Conservation (phyloP, 2,797 vertebrate species). For the Eospalax fontanierii region DNA sequence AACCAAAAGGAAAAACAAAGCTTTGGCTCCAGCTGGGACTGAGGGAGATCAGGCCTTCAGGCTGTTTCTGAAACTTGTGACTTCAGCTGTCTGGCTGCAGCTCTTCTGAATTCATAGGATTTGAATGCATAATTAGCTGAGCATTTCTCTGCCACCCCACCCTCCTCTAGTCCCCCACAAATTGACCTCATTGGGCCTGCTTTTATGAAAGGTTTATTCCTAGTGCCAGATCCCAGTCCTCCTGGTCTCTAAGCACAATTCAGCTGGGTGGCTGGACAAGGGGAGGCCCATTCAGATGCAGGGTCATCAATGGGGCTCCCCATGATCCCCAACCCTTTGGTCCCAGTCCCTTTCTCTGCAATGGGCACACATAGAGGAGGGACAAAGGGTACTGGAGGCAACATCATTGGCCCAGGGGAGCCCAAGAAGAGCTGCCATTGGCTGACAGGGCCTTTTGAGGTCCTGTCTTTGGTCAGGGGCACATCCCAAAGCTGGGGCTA, state of each 20-base stretch:
- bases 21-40: slow-evolving; percentile 52
- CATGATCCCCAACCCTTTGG: slow-evolving; percentile 80
- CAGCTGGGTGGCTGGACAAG: slow-evolving; percentile 82
- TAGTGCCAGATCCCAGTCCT: slow-evolving; percentile 83
- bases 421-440: slow-evolving; percentile 83
- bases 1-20: slow-evolving; percentile 53
- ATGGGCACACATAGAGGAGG: slow-evolving; percentile 74
- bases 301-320: slow-evolving; percentile 81
- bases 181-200: slow-evolving; percentile 83
- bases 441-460: slow-evolving; percentile 78
- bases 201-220: slow-evolving; percentile 87
- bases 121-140: slow-evolving; percentile 24
- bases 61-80: slow-evolving; percentile 44
- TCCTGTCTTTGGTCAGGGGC: slow-evolving; percentile 79
- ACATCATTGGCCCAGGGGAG: slow-evolving; percentile 82
- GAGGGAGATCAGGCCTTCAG: slow-evolving; percentile 4
- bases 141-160: slow-evolving; percentile 66
- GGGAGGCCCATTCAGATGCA: slow-evolving; percentile 75
- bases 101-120: slow-evolving; percentile 11
- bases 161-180: slow-evolving; percentile 79
- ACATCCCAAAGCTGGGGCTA: slow-evolving; percentile 75
- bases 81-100: slow-evolving; percentile 14
- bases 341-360: slow-evolving; percentile 80
- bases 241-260: slow-evolving; percentile 81
- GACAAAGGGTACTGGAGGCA: slow-evolving; percentile 82